Evolutionary conservation across 64 coral and sea anemone species (phyloP).

Genomic region (Dendrophyllia cribrosa): DNA sequence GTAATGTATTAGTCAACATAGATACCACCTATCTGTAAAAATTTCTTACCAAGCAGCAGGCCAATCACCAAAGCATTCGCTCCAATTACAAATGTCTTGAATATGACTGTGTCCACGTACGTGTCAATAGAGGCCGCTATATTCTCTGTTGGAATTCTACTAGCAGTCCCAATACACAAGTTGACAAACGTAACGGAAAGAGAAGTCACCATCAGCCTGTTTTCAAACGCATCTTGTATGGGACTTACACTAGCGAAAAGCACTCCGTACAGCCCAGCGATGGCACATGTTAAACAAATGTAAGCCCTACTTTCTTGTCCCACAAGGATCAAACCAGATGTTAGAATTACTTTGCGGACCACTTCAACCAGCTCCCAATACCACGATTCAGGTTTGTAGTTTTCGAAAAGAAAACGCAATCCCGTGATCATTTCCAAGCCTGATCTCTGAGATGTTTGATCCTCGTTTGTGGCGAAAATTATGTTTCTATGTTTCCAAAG

Average conservation of each 20-base stretch:
- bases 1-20: too few relatives aligned
- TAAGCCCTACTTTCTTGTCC: background rate
- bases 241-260: background rate
- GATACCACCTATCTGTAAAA: too few relatives aligned
- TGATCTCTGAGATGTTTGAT: too few relatives aligned
- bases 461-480: too few relatives aligned
- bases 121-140: background rate
- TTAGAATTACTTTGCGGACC: too few relatives aligned
- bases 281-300: background rate
- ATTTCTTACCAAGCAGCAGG: conserved; percentile 14
- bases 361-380: too few relatives aligned
- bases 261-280: background rate
- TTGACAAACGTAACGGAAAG: background rate
- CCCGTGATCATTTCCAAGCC: too few relatives aligned
- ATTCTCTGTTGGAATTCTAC: conserved; percentile 31
- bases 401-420: too few relatives aligned
- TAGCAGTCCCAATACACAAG: background rate
- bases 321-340: too few relatives aligned
- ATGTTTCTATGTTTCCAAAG: too few relatives aligned
- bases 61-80: conserved; percentile 32
- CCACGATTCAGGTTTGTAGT: too few relatives aligned
- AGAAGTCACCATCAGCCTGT: background rate
- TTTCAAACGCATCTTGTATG: background rate
- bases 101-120: conserved; percentile 32
- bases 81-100: conserved; percentile 16